Base-by-base conservation (phyloP, 2,888 invertebrate genomes). In the Trypoxylon attenuatum region DNA sequence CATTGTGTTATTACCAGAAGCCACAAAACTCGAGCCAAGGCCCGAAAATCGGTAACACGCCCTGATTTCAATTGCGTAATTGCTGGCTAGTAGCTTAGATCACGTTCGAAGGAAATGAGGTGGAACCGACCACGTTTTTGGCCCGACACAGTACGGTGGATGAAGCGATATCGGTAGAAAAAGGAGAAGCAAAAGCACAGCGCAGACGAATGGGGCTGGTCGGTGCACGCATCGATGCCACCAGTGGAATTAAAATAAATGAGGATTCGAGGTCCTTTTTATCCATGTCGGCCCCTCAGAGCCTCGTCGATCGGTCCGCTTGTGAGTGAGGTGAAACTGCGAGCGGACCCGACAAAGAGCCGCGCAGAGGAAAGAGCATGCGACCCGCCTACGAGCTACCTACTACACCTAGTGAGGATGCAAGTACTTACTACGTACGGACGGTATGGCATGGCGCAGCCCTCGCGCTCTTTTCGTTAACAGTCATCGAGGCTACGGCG, bases 381-480 rank as follows among this genome's bases (percentile, higher is more conserved):
- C n/a, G n/a, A n/a, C n/a, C n/a, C n/a, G n/a, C n/a, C n/a, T n/a
- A n/a, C n/a, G n/a, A n/a, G n/a, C n/a, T n/a, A n/a, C n/a, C n/a
- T n/a, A n/a, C n/a, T n/a, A n/a, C n/a, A n/a, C n/a, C n/a, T n/a
- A n/a, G n/a, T n/a, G n/a, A n/a, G n/a, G n/a, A n/a, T n/a, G 38
- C 13, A 46, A 22, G 47, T 13, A 42, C 21, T 25, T 45, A 23
- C 15, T 8, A 13, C n/a, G 52, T 13, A 33, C 19, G 22, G 23
- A 16, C 18, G 18, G n/a, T n/a, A 52, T 51, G 53, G 57, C 46
- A 45, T 23, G 51, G 54, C 51, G 51, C 47, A 50, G 59, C 15
- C 16, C 41, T 38, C 65, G 53, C 57, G 27, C 58, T 56, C 53
- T 57, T 60, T 69, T 71, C 66, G 69, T 59, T 65, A 66, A 54